These are phyloP conservation scores for Paraplagusia blochii DNA, from an alignment of 2,113 vertebrate species.

Conservation along the genomic window DNA sequence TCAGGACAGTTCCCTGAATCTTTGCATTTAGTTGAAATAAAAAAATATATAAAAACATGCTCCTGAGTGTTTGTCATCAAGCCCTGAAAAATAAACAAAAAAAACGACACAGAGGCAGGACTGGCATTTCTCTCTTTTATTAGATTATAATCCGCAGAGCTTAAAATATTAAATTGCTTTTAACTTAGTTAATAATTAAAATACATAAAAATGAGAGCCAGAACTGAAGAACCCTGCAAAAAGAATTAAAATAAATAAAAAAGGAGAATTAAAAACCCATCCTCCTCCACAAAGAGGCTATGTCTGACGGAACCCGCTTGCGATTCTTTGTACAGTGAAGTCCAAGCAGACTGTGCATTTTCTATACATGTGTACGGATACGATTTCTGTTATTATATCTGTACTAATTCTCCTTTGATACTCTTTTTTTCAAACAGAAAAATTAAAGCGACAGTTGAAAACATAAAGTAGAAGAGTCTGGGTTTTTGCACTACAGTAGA, in stretches of 20 bases:
- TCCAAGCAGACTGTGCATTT: conserved; percentile 74
- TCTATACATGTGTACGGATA: conserved; percentile 68
- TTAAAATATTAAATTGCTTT: conserved; percentile 84
- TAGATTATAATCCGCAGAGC: conserved; percentile 83
- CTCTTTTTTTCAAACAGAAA: conserved; percentile 50
- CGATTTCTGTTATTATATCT: conserved; percentile 56
- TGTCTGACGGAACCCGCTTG: conserved; percentile 69
- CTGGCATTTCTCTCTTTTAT: conserved; percentile 79
- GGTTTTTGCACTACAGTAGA: conserved; percentile 40
- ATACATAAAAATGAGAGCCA: conserved; percentile 83
- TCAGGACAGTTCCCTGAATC: not conserved
- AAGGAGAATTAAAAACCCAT: conserved; percentile 68
- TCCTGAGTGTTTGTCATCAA: not conserved
- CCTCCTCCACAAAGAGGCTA: conserved; percentile 70
- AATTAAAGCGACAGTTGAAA: conserved; percentile 42
- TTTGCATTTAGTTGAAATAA: too few species aligned
- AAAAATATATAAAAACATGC: not conserved
- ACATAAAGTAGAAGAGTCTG: conserved; percentile 4
- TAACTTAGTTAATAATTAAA: conserved; percentile 85
- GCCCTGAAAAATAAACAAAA: too few species aligned
- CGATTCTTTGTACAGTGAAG: conserved; percentile 69
- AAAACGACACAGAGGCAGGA: conserved; percentile 28
- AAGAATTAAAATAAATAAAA: conserved; percentile 73
- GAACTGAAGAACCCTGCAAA: conserved; percentile 82
- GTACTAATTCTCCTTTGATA: conserved; percentile 58